These are phyloP conservation scores for Hylaea fasciaria DNA, from an alignment of 2,888 invertebrate species.

Conservation along the genomic window DNA sequence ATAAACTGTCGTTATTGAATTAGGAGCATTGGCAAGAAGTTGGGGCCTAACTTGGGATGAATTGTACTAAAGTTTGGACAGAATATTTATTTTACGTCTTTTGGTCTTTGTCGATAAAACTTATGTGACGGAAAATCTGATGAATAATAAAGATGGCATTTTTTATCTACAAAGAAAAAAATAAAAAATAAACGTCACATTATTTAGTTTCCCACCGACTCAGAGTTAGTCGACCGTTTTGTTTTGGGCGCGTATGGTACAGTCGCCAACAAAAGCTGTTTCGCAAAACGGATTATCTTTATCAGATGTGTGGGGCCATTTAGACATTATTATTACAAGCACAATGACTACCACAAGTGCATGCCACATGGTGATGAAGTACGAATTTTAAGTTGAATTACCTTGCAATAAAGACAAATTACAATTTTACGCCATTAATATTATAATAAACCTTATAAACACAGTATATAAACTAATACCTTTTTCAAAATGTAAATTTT, in stretches of 20 bases:
- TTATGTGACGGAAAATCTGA: background rate
- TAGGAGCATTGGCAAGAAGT: conserved; percentile 28
- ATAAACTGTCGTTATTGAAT: conserved; percentile 44
- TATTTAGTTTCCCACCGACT: too few species aligned
- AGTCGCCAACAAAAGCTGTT: too few species aligned
- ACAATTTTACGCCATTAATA: background rate
- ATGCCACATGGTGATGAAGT: conserved; percentile 9
- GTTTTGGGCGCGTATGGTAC: too few species aligned
- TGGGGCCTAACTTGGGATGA: conserved; percentile 10
- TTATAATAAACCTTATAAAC: too few species aligned
- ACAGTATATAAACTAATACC: too few species aligned
- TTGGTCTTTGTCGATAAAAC: background rate
- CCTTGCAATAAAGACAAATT: background rate
- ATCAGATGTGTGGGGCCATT: too few species aligned
- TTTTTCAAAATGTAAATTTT: too few species aligned
- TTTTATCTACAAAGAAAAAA: background rate
- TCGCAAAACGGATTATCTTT: too few species aligned
- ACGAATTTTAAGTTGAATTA: conserved; percentile 1
- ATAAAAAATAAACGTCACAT: too few species aligned
- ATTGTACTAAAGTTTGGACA: conserved; percentile 1
- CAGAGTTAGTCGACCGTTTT: too few species aligned
- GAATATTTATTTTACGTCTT: conserved; percentile 5
- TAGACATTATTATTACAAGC: too few species aligned
- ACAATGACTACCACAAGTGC: conserved; percentile 1
- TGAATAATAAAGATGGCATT: too few species aligned